Evolutionary conservation across 2,888 invertebrate genomes (phyloP).

Genomic region (Pediacus dermestoides): DNA sequence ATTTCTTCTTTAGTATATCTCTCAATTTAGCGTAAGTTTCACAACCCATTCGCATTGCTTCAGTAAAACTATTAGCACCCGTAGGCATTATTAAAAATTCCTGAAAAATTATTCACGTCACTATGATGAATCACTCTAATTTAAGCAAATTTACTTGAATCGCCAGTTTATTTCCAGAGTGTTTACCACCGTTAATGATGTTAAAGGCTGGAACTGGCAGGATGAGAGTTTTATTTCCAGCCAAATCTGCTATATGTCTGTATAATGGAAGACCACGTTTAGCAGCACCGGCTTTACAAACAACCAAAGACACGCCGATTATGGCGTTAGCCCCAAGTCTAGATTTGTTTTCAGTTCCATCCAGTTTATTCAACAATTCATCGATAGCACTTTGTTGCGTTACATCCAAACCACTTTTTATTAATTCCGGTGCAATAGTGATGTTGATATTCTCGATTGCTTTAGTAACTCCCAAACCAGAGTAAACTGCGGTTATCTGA

Average conservation of each 20-base stretch:
- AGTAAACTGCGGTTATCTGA: slow-evolving; percentile 82
- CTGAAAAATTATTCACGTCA: too few relatives aligned
- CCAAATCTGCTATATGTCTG: slow-evolving; percentile 92
- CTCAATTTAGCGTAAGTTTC: slow-evolving; percentile 96
- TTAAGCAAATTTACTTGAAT: slow-evolving; percentile 73
- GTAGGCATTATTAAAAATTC: slow-evolving; percentile 53
- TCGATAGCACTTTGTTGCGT: slow-evolving; percentile 89
- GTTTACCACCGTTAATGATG: slow-evolving; percentile 98
- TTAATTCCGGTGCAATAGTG: slow-evolving; percentile 70
- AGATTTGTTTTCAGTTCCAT: slow-evolving; percentile 97
- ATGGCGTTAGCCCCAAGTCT: slow-evolving; percentile 97
- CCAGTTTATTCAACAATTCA: slow-evolving; percentile 79
- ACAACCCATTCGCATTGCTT: slow-evolving; percentile 98
- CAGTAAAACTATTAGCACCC: slow-evolving; percentile 87
- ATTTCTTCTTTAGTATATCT: slow-evolving; percentile 94
- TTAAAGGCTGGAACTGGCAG: slow-evolving; percentile 98
- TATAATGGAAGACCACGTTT: slow-evolving; percentile 85
- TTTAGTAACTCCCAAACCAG: slow-evolving; percentile 93
- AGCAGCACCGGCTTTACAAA: slow-evolving; percentile 96
- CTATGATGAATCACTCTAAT: too few relatives aligned
- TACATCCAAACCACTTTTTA: slow-evolving; percentile 78
- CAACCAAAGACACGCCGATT: slow-evolving; percentile 93
- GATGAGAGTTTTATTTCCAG: slow-evolving; percentile 85
- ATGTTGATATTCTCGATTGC: slow-evolving; percentile 91
- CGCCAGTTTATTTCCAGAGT: slow-evolving; percentile 96